Conservation (phyloP, 2,888 invertebrate genomes). For the Hermaeophaga mercurialis region DNA sequence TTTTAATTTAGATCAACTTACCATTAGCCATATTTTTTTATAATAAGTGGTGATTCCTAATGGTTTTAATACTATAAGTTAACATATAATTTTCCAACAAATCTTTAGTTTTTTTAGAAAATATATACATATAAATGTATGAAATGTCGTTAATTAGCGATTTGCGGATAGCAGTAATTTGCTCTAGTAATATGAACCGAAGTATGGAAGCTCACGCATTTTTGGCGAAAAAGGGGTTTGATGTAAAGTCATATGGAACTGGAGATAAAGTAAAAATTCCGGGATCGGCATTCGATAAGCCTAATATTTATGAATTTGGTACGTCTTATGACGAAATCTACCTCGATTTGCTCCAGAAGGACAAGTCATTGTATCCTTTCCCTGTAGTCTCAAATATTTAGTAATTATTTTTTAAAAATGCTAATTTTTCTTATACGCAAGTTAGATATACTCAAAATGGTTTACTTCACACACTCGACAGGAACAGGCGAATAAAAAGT, state of each 20-base stretch:
- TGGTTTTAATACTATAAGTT: too few species aligned
- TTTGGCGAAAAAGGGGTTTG: constrained; percentile 94
- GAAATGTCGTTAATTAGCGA: constrained; percentile 54
- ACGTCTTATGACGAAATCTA: constrained; percentile 96
- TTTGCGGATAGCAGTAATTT: constrained; percentile 90
- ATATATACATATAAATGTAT: too few species aligned
- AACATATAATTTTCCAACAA: too few species aligned
- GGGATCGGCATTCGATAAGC: constrained; percentile 89
- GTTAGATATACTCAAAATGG: constrained; percentile 89
- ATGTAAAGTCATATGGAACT: constrained; percentile 92
- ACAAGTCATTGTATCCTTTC: constrained; percentile 76
- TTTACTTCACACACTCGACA: constrained; percentile 95
- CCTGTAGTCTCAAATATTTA: too few species aligned
- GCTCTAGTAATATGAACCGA: constrained; percentile 99
- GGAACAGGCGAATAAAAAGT: constrained; percentile 93
- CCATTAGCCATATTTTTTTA: too few species aligned
- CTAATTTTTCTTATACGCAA: constrained; percentile 59
- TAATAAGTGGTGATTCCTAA: too few species aligned
- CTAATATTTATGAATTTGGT: constrained; percentile 97
- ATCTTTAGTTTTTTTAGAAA: too few species aligned
- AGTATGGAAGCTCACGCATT: constrained; percentile 99
- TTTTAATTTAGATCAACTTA: too few species aligned
- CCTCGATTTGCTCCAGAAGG: constrained; percentile 87
- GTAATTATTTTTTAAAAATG: neutral
- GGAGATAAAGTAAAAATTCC: constrained; percentile 97